Base-by-base conservation (phyloP, 2,113 vertebrate genomes). In the Falcunculus frontatus region DNA sequence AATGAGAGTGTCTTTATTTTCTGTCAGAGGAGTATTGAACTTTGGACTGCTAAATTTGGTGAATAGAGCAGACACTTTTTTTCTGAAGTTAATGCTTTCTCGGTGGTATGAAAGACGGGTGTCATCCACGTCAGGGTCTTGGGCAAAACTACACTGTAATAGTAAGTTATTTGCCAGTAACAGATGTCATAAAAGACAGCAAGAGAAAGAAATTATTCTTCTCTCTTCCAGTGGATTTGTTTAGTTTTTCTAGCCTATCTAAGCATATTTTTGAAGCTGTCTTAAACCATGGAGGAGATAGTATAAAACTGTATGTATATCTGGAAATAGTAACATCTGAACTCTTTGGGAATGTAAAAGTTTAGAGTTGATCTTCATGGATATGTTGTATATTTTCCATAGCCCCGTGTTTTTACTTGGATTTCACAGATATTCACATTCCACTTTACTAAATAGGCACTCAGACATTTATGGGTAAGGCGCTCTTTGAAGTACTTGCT, bases 261-360 rank as follows among this genome's bases (percentile, higher is more conserved):
- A 52, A 75, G 52, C 55, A 50, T 88, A 70, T 57, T 89, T 94
- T 92, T 90, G 39, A 93, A 90, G n/a, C 26, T 74, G 10, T 60
- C 39, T 84, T 92, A 84, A 94, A 68, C 39, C 9, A 4, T 64
- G 44, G 56, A 93, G 47, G 25, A 81, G 90, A 68, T 82, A 81
- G 26, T 60, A 42, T 41, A 81, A 81, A 94, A 90, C 44, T 42
- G 29, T 78, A 72, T 33, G 60, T 92, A 30, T 86, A 52, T 64
- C 44, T 94, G 64, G 79, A 89, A 93, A 92, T 81, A 94, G 64
- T 59, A 90, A 89, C 69, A 23, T 75, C 68, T 95, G 92, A 88
- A 75, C 64, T 81, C 50, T 44, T 44, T 11, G 27, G 83, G 80
- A 89, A 75, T 89, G 76, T 81, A 33, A 4, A 86, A 72, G 44